Evolutionary conservation across 1,140 invertebrate species (phyloP), one percentile per base, ranked within the genome.

Genomic region (Mamestra configurata): DNA sequence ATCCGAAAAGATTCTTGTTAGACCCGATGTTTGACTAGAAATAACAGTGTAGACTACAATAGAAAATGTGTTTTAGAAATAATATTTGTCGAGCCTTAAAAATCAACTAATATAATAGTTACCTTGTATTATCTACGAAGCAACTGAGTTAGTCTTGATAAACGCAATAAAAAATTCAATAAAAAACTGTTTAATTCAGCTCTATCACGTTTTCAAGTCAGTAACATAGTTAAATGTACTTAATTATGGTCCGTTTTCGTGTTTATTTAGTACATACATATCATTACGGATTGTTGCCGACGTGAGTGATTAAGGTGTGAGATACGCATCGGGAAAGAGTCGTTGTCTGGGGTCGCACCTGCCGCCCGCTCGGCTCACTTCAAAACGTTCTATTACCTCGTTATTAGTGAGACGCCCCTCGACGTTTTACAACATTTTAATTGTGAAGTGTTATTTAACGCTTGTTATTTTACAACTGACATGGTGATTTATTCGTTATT

Each of bases 191-290:
- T 77, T 77, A 66, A 77, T 77, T 70, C 77, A 66, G 24, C 77
- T 70, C 61, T 78, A 66, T 77, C 75, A 61, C 43, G 75, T 77
- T 77, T 77, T 40, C 22, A 53, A 61, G 43, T 77, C 75, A 27
- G 75, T 51, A 66, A 77, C 75, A 66, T 77, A 77, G 75, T 85
- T 86, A 89, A 88, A 84, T 82, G 82, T 79, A 84, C 51, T 84
- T 88, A 88, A 87, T 88, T 85, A 84, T 72, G 80, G 82, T 75
- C 68, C 68, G 68, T 82, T 88, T 86, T 87, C 79, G 83, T 89
- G 87, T 89, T 89, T 89, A 88, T 89, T 88, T 88, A 86, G 84
- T 86, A 83, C 85, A 88, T 89, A 90, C 85, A 90, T 90, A 90
- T 87, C 86, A 86, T 88, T 88, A 88, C 79, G 82, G 79, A 89